phyloP scores from a whole-genome alignment of 1,140 invertebrate species.

The Thaumatotibia leucotreta region DNA sequence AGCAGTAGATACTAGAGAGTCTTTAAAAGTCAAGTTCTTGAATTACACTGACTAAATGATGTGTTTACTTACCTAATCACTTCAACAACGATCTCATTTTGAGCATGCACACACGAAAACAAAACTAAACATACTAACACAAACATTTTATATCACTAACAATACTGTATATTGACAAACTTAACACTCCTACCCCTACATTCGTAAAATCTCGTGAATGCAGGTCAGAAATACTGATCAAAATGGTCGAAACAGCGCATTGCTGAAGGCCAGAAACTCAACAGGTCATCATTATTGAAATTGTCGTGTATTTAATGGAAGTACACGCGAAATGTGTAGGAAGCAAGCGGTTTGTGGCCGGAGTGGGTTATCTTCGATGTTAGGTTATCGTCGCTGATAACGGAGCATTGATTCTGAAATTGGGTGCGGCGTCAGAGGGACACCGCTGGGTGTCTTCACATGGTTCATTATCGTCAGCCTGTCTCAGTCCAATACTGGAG shows the following conservation, averaged over 20 bases:
- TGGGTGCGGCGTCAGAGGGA: not conserved
- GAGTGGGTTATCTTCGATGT: constrained; percentile 3
- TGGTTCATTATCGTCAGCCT: not conserved
- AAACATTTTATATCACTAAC: not conserved
- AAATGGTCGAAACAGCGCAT: not conserved
- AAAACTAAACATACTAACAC: not conserved
- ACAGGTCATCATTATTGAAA: not conserved
- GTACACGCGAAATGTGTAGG: not conserved
- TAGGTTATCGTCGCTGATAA: constrained; percentile 1
- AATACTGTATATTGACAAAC: not conserved
- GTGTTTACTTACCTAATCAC: constrained; percentile 1
- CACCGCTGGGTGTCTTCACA: no score
- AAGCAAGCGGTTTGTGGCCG: not conserved
- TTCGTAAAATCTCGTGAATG: not conserved
- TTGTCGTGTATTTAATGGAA: not conserved
- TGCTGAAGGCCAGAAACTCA: not conserved
- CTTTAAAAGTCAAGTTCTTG: no score
- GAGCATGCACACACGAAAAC: not conserved
- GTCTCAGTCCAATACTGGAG: no score
- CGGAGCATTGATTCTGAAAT: constrained; percentile 1
- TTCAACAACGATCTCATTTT: not conserved
- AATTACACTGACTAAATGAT: no score
- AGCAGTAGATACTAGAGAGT: no score
- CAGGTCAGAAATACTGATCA: not conserved
- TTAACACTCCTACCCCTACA: not conserved